Evolutionary conservation across 2,888 invertebrate species (phyloP).

Genomic region (Athalia rosae): DNA sequence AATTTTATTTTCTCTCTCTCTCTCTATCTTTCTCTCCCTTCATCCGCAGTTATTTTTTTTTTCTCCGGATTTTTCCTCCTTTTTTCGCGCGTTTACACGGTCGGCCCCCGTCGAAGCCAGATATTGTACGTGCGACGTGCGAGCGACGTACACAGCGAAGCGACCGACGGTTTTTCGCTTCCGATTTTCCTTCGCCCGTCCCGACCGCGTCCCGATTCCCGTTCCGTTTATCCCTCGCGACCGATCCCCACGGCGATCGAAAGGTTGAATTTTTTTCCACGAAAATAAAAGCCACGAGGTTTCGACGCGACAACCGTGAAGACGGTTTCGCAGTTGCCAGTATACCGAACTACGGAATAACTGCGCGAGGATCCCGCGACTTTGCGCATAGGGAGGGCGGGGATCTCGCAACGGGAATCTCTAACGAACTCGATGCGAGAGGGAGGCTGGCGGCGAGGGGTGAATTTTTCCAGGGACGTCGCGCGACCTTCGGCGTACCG

Average conservation of each 20-base stretch:
- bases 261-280: neutral
- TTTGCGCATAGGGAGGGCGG: conserved; percentile 55
- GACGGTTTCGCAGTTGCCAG: conserved; percentile 23
- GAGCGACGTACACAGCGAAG: too few species aligned
- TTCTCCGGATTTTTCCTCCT: too few species aligned
- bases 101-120: too few species aligned
- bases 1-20: too few species aligned
- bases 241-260: neutral
- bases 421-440: conserved; percentile 70
- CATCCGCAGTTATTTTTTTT: too few species aligned
- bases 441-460: conserved; percentile 57
- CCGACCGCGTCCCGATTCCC: too few species aligned
- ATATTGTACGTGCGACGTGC: too few species aligned
- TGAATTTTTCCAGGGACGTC: conserved; percentile 31
- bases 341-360: conserved; percentile 16
- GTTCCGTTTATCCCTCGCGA: too few species aligned
- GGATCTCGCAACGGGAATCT: conserved; percentile 70
- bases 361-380: conserved; percentile 32
- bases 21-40: too few species aligned
- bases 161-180: too few species aligned
- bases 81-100: too few species aligned
- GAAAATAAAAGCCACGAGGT: conserved; percentile 35
- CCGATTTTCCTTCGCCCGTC: too few species aligned
- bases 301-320: conserved; percentile 28
- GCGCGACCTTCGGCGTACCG: neutral